Conservation (phyloP, 2,888 invertebrate genomes). For the Coleophora flavipennella region DNA sequence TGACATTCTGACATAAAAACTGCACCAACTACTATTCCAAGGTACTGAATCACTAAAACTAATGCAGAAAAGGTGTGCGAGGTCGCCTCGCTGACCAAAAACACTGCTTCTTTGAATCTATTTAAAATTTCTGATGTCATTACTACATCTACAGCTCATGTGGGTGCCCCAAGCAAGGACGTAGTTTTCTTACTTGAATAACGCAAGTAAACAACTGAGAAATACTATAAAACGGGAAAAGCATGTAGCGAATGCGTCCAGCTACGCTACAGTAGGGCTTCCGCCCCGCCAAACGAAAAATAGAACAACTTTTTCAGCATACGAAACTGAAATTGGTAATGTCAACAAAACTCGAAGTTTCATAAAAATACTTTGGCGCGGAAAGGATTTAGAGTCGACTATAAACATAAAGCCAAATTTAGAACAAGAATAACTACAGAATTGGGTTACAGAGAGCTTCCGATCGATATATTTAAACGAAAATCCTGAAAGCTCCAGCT, state of each 20-base stretch:
- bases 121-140: slow-evolving; percentile 67
- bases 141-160: slow-evolving; percentile 24
- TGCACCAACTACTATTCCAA: no score
- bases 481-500: slow-evolving; percentile 35
- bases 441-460: slow-evolving; percentile 54
- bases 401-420: slow-evolving; percentile 20
- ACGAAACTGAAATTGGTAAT: slow-evolving; percentile 20
- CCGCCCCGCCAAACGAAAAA: slow-evolving; percentile 8
- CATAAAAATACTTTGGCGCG: slow-evolving; percentile 9
- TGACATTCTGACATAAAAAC: no score
- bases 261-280: slow-evolving; percentile 5
- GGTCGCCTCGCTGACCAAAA: slow-evolving; percentile 17
- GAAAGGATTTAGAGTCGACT: slow-evolving; percentile 15
- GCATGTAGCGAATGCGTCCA: slow-evolving; percentile 5
- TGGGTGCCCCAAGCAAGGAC: slow-evolving; percentile 55
- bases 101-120: slow-evolving; percentile 46
- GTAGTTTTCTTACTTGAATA: slow-evolving; percentile 24
- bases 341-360: slow-evolving; percentile 40
- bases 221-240: no score
- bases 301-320: slow-evolving; percentile 16
- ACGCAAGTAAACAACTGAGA: slow-evolving; percentile 9
- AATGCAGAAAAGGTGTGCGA: no score
- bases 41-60: no score
- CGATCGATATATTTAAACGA: slow-evolving; percentile 63
- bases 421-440: slow-evolving; percentile 32